Evolutionary conservation across 2,888 invertebrate genomes (phyloP).

Genomic region (Galerucella nymphaeae): DNA sequence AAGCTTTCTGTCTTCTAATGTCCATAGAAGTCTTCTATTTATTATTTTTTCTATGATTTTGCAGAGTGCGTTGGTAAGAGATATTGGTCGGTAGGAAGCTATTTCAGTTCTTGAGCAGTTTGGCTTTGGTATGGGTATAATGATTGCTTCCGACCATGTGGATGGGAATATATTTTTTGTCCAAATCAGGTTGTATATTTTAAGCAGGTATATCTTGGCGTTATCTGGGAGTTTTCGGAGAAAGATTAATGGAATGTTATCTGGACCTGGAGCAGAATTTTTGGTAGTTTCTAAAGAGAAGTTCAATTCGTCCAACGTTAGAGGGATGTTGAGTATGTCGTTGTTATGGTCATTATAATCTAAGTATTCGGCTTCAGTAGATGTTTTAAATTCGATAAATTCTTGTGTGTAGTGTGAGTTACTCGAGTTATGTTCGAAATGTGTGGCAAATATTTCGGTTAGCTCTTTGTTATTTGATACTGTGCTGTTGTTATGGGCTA

Average conservation of each 20-base stretch:
- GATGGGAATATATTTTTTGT: not conserved
- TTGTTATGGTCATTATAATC: not conserved
- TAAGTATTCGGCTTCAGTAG: not conserved
- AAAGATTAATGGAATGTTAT: constrained; percentile 24
- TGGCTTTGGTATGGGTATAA: constrained; percentile 21
- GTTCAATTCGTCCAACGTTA: not conserved
- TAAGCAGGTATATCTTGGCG: not conserved
- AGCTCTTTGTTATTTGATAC: not conserved
- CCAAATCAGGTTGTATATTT: constrained; percentile 23
- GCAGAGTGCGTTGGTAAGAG: constrained; percentile 12
- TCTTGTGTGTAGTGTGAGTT: not conserved
- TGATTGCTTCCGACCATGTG: constrained; percentile 4
- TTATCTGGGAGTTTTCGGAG: constrained; percentile 15
- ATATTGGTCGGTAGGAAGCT: constrained; percentile 26
- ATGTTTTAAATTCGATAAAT: not conserved
- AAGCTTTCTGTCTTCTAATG: constrained; percentile 1
- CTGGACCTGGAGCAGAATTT: constrained; percentile 15
- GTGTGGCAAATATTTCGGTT: not conserved
- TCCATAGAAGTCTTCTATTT: constrained; percentile 11
- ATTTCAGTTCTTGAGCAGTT: constrained; percentile 10
- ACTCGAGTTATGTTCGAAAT: not conserved
- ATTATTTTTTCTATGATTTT: constrained; percentile 19
- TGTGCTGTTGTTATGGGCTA: not conserved
- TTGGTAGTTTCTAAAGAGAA: constrained; percentile 6
- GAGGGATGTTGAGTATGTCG: not conserved